phyloP scores from a whole-genome alignment of 2,888 invertebrate genomes.

The Clanis bilineata region DNA sequence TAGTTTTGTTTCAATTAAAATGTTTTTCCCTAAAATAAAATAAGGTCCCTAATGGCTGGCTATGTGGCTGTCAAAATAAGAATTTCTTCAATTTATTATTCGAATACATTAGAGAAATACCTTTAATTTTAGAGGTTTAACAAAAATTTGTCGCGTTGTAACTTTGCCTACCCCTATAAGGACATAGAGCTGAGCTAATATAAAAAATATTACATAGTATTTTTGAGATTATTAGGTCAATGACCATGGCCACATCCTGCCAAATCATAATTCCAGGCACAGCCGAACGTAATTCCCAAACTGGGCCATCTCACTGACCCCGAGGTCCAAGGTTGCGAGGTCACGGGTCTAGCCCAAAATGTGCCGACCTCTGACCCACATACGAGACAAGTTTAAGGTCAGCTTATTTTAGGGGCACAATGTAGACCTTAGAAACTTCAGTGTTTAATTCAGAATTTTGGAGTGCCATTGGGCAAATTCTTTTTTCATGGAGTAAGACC shows the following conservation, averaged over 20 bases:
- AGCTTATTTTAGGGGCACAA: conserved; percentile 18
- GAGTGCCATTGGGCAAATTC: too few relatives aligned
- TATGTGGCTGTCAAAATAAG: too few relatives aligned
- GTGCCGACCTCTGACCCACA: conserved; percentile 63
- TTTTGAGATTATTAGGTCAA: neutral
- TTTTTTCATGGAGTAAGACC: neutral
- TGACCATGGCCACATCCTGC: neutral
- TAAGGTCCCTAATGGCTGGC: too few relatives aligned
- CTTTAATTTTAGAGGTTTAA: too few relatives aligned
- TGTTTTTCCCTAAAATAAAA: too few relatives aligned
- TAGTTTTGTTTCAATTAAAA: too few relatives aligned
- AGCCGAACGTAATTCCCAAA: conserved; percentile 25
- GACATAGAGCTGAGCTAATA: too few relatives aligned
- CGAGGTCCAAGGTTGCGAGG: conserved; percentile 59
- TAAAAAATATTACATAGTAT: too few relatives aligned
- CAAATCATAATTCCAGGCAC: conserved; percentile 7
- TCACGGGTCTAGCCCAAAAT: conserved; percentile 64
- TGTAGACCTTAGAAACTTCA: neutral
- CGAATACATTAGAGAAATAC: too few relatives aligned
- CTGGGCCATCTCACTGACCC: conserved; percentile 54
- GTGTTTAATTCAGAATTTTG: neutral
- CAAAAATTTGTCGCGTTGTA: too few relatives aligned
- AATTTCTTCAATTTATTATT: too few relatives aligned
- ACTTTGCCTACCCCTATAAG: too few relatives aligned
- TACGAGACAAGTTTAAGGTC: conserved; percentile 60